Evolutionary conservation across 2,797 vertebrate species (phyloP), one percentile per base, ranked within the genome.

Genomic region (Cossypha polioptera): DNA sequence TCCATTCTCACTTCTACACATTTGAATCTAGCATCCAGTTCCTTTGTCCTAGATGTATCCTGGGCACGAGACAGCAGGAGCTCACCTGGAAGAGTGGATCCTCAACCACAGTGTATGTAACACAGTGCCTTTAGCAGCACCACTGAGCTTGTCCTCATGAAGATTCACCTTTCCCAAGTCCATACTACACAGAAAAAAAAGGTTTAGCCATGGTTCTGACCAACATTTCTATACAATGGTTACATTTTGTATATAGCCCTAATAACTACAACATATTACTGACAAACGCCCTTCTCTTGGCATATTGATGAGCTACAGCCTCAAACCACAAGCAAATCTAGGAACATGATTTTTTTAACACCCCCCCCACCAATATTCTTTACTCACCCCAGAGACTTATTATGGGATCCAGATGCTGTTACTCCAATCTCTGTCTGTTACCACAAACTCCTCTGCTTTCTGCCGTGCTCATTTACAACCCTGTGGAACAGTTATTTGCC

Each of bases 1-100:
- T 17, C 5, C 13, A n/a, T 35, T 68, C 33, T 25, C 1, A 35
- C 25, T 61, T 42, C 58, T 53, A 33, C 7, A 10, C 11, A 50
- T 79, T 57, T 28, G 11, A 93, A 47, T 36, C 26, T 61, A 58
- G 89, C 28, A 47, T 36, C 36, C 75, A 54, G 25, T 16, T 93
- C 81, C 82, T 78, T 51, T 33, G 80, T 79, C 43, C 74, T 80
- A 83, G 62, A 38, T 7, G 33, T 7, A 61, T 50, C 20, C 33
- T 2, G 14, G 3, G 2, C 24, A 57, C 0, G 0, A 82, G 68
- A 17, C 24, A 65, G 20, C 21, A 62, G 20, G 14, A 68, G 25
- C 21, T 7, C 69, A 58, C n/a, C 42, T 36, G 51, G 28, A 74
- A 3, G 12, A 74, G 16, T 9, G 45, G 48, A 40, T 40, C 25